Evolutionary conservation across 2,888 invertebrate genomes (phyloP).

Genomic region (Rosalia funebris): DNA sequence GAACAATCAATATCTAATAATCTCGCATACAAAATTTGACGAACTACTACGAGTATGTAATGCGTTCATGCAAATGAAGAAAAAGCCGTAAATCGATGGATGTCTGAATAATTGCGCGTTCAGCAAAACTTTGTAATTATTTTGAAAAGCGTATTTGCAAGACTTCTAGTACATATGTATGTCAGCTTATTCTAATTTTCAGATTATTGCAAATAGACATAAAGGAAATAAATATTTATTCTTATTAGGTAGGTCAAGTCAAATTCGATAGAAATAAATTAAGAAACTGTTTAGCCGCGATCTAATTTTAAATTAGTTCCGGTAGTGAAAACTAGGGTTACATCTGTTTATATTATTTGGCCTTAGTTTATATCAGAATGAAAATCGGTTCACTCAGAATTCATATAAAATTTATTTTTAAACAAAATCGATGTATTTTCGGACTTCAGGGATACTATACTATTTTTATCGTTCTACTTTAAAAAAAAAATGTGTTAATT

Average conservation of each 20-base stretch:
- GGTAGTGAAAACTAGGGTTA: conserved; percentile 9
- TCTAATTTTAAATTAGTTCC: conserved; percentile 21
- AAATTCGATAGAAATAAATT: conserved; percentile 16
- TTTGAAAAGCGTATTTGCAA: background rate
- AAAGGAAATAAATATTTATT: conserved; percentile 4
- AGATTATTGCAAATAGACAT: background rate
- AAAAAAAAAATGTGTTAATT: background rate
- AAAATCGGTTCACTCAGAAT: background rate
- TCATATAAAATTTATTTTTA: conserved; percentile 2
- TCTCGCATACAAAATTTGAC: too few species aligned
- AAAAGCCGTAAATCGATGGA: too few species aligned
- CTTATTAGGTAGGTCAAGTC: conserved; percentile 1
- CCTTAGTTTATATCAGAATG: conserved; percentile 4
- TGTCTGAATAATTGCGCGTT: too few species aligned
- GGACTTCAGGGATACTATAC: background rate
- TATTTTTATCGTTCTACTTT: conserved; percentile 1
- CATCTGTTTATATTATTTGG: conserved; percentile 8
- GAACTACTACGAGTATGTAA: too few species aligned
- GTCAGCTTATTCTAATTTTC: background rate
- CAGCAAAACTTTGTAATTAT: background rate
- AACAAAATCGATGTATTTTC: background rate
- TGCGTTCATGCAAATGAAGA: too few species aligned
- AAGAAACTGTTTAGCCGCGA: conserved; percentile 1
- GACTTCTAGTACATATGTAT: background rate
- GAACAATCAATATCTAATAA: too few species aligned